Evolutionary conservation across 2,113 vertebrate species (phyloP), one percentile per base, ranked within the genome.

Genomic region (Phrynosoma blainvillii): DNA sequence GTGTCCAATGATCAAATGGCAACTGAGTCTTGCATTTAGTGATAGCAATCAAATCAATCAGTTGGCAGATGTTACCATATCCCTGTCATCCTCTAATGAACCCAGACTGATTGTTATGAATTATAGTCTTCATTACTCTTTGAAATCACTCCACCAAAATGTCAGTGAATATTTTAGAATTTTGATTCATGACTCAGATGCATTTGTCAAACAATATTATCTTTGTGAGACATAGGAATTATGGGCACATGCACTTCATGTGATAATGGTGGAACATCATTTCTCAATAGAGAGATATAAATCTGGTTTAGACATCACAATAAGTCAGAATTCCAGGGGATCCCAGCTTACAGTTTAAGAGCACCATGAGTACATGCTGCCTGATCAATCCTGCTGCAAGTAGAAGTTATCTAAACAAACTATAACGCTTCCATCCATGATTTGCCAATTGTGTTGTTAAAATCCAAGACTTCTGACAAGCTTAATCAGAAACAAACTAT

Each of bases 41-140:
- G 13, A 59, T 42, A 79, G 32, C 36, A 87, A 65, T 65, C 79
- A 87, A 68, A 87, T 74, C 52, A 75, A 87, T 75, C 79, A 80
- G 27, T 9, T 47, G 36, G 3, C 79, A 75, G 79, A 82, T 87
- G 70, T 82, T 82, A 87, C 21, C 36, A 82, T 25, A 82, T 59
- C 32, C 16, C 13, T 74, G 54, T 73, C 32, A 62, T 80, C n/a
- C 32, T 59, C 79, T 87, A 81, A 81, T 87, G 68, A 81, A 87
- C 59, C 68, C 47, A 81, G 52, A 79, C 23, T 74, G 32, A 74
- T 59, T 81, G 32, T 73, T 87, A 62, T 81, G 85, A 87, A 81
- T 87, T 87, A 81, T n/a, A 66, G 59, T 66, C 62, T 42, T 79
- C 62, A 79, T 68, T 74, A 74, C 47, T 25, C 52, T 84, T 74